Base-by-base conservation (phyloP, 2,888 invertebrate species). In the Leptopilina drosophilae region DNA sequence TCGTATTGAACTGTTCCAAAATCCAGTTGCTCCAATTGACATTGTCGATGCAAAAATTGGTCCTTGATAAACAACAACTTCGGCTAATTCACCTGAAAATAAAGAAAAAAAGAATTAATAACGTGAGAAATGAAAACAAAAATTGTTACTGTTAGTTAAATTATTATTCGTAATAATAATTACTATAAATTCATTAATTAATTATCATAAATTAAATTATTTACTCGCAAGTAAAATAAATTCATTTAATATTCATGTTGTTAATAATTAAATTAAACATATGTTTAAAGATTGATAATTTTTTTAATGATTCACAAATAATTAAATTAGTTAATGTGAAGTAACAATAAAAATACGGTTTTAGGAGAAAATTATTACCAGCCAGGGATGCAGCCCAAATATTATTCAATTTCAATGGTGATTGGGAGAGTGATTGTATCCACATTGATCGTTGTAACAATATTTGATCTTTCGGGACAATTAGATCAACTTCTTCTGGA, bases 1-100 rank as follows among this genome's bases (percentile, higher is more conserved):
- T 7, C 94, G 89, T 56, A 94, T 87, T 0, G 94, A 94, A 85
- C 94, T 94, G 86, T 96, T 95, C 95, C 96, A 96, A 67, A 93
- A 92, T 80, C 94, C 95, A 66, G 91, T 90, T 59, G 93, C 93
- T 20, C 94, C 94, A 5, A 94, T 90, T 4, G 91, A 90, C 87
- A 95, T 92, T 66, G 92, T 86, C 0, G 92, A 86, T 0, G 92
- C 92, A 6, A 93, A 92, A 65, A 93, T 88, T 0, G 94, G 94
- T 0, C 94, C 94, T 88, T 95, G 95, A 85, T 94, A 94, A 9
- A 95, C 92, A 5, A 94, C 93, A 76, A 95, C 93, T 91, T 95
- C 95, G 6, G 95, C 95, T 83, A 95, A 89, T 88, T 95, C 95
- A 75, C 95, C 95, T 93, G 90, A 91, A 89, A 90, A 76, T 76